Evolutionary conservation across 2,113 vertebrate species (phyloP).

Genomic region (Patagioenas fasciata): DNA sequence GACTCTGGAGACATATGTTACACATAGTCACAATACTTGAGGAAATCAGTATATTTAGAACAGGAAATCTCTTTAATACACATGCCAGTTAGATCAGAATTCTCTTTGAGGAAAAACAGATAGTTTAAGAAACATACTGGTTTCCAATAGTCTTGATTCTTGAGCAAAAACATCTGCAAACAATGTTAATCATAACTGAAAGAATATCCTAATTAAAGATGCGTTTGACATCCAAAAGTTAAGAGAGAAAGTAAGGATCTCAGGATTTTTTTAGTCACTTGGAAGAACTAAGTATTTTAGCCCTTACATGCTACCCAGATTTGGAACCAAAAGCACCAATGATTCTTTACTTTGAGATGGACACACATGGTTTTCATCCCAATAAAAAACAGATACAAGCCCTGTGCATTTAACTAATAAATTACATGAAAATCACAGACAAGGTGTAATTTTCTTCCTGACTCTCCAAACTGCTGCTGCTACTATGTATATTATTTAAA

Average conservation of each 20-base stretch:
- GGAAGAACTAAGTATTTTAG: not conserved
- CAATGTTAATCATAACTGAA: not conserved
- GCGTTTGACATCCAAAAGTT: not conserved
- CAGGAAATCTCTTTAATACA: constrained; percentile 41
- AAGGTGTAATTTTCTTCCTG: not conserved
- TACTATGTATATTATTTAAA: not conserved
- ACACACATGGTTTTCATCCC: not conserved
- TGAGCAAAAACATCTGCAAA: constrained; percentile 51
- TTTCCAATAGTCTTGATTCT: constrained; percentile 34
- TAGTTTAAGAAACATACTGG: constrained; percentile 28
- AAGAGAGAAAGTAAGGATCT: not conserved
- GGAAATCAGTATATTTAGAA: constrained; percentile 29
- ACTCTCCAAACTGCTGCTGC: not conserved
- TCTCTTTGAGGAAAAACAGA: constrained; percentile 27
- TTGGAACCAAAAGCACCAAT: not conserved
- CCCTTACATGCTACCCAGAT: not conserved
- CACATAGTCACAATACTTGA: not conserved
- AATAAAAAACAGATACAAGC: not conserved
- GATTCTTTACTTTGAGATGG: not conserved
- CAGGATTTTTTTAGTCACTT: not conserved
- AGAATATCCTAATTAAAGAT: constrained; percentile 36
- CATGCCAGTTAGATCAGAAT: constrained; percentile 37
- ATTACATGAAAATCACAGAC: not conserved
- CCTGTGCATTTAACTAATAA: not conserved
- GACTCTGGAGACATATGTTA: constrained; percentile 42